These are phyloP conservation scores for Phalloptychus januarius DNA, from an alignment of 2,797 vertebrate genomes.

Conservation along the genomic window DNA sequence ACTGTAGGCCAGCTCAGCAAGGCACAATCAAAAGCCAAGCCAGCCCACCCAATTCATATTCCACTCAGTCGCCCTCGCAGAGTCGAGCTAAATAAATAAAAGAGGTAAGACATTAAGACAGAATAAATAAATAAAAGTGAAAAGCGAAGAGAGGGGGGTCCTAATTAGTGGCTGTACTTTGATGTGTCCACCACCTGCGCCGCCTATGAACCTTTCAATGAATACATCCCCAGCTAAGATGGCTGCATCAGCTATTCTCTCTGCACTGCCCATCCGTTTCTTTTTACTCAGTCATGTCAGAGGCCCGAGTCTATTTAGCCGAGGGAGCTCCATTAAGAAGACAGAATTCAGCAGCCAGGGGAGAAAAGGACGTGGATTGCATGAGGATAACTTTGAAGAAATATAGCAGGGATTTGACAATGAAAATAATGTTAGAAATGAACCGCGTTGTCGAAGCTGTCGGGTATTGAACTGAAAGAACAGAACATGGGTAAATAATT, in stretches of 20 bases:
- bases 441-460: conserved; percentile 32
- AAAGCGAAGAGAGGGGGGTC: conserved; percentile 54
- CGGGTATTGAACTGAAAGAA: conserved; percentile 8
- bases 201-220: conserved; percentile 80
- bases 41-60: conserved; percentile 59
- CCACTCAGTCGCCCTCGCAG: conserved; percentile 43
- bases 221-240: conserved; percentile 71
- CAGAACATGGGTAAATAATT: conserved; percentile 9
- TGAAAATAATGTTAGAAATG: conserved; percentile 45
- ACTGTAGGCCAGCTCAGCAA: conserved; percentile 64
- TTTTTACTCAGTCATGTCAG: conserved; percentile 74
- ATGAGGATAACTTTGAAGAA: conserved; percentile 48
- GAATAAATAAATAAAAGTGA: conserved; percentile 79
- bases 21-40: conserved; percentile 33
- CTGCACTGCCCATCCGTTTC: conserved; percentile 48
- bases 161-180: conserved; percentile 82
- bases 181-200: conserved; percentile 71
- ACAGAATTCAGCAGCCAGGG: conserved; percentile 43
- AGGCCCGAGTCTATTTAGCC: conserved; percentile 71
- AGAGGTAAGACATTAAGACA: conserved; percentile 67
- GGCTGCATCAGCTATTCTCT: conserved; percentile 78
- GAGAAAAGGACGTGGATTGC: conserved; percentile 50
- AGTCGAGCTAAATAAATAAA: conserved; percentile 69
- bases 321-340: conserved; percentile 71
- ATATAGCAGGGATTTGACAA: conserved; percentile 43